phyloP scores from a whole-genome alignment of 2,113 vertebrate species.

The Gymnarchus niloticus region DNA sequence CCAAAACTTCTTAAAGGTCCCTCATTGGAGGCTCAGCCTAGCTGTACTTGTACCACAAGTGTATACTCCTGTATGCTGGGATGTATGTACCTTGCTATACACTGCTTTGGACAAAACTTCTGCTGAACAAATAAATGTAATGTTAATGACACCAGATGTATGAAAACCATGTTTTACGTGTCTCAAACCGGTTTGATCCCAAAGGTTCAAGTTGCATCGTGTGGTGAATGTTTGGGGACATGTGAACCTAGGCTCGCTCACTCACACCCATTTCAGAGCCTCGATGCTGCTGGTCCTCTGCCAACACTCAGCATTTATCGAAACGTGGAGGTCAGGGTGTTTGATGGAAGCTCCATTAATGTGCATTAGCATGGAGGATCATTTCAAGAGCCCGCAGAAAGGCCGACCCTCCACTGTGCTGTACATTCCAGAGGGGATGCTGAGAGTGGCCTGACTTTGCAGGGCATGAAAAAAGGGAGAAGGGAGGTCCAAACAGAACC shows the following conservation, averaged over 20 bases:
- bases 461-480: neutral
- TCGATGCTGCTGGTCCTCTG: too few relatives aligned
- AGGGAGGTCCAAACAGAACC: neutral
- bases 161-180: neutral
- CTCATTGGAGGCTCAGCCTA: too few relatives aligned
- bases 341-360: neutral
- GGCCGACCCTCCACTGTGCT: neutral
- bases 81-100: too few relatives aligned
- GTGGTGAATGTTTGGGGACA: neutral
- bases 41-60: too few relatives aligned
- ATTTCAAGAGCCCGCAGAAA: neutral
- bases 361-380: neutral
- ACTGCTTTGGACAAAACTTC: too few relatives aligned
- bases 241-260: neutral
- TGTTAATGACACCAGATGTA: too few relatives aligned
- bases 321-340: neutral
- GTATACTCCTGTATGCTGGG: too few relatives aligned
- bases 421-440: neutral
- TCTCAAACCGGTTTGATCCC: neutral
- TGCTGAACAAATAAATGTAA: too few relatives aligned
- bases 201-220: neutral
- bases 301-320: neutral
- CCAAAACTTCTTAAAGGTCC: too few relatives aligned
- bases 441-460: neutral
- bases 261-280: neutral